Evolutionary conservation across 2,888 invertebrate species (phyloP), one percentile per base, ranked within the genome.

Genomic region (Agriotes lineatus): DNA sequence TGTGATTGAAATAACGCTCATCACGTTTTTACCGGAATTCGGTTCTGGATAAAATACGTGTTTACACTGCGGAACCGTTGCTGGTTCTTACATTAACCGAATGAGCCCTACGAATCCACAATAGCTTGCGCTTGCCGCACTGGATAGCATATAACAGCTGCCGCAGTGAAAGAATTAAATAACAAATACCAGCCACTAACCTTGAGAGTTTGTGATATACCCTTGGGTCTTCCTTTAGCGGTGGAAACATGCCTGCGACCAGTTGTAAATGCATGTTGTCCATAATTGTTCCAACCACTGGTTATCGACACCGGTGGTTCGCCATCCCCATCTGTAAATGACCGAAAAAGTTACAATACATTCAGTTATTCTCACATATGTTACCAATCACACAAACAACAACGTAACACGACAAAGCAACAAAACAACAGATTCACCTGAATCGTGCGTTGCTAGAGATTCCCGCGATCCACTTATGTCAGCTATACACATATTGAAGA

Each of bases 381-480:
- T 68, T 50, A 48, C 58, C 52, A 56, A 69, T 37, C 22, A 25
- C 35, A 42, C 42, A 42, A 67, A 48, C 58, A 59, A 9, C 35
- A 58, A 44, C 44, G 42, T 19, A 20, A 63, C 45, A 58, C 33
- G 30, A 69, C 45, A 69, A 65, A 19, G 45, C 44, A 54, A 54
- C 45, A 66, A 57, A 60, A 57, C 61, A 62, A 67, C 67, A 67
- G 62, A 80, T 76, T 86, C 90, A 92, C 92, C 92, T 92, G 92
- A 91, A 87, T 92, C 92, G 86, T 91, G 91, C 76, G 91, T 91
- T 86, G 91, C 91, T 85, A 92, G 89, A 78, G 92, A 92, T 85
- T 92, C 92, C 88, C 91, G 90, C 80, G 92, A 92, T 85, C 91
- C 92, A 88, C 91, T 92, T 85, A 91, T 90, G 86, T 92, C 92